Evolutionary conservation across 2,888 invertebrate genomes (phyloP).

Genomic region (Epirrita christyi): DNA sequence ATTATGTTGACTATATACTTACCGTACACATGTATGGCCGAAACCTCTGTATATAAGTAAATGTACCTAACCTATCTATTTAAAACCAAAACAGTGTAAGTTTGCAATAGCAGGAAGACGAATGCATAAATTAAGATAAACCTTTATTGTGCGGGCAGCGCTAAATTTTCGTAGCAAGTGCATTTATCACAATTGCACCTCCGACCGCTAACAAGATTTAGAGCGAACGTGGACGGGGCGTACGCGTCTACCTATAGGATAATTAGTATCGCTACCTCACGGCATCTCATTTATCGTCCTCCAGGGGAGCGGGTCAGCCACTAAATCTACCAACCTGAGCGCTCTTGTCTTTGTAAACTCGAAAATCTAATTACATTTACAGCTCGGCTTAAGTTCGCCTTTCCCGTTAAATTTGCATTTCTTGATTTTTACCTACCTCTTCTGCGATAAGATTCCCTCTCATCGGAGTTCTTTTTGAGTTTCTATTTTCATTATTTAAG

Average conservation of each 20-base stretch:
- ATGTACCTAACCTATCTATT: conserved; percentile 1
- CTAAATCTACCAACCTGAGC: conserved; percentile 83
- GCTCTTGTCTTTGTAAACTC: conserved; percentile 82
- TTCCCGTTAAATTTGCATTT: conserved; percentile 77
- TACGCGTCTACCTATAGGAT: conserved; percentile 76
- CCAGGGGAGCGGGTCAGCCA: conserved; percentile 80
- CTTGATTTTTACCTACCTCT: conserved; percentile 65
- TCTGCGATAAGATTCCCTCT: conserved; percentile 64
- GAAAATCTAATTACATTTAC: conserved; percentile 84
- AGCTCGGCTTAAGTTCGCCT: conserved; percentile 76
- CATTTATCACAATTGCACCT: conserved; percentile 71
- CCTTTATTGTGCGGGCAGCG: conserved; percentile 42
- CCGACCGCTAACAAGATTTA: conserved; percentile 75
- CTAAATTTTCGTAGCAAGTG: conserved; percentile 60
- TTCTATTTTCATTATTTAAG: conserved; percentile 48
- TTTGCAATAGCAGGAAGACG: conserved; percentile 33
- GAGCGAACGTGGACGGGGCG: conserved; percentile 63
- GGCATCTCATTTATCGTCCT: conserved; percentile 81
- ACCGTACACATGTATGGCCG: too few species aligned
- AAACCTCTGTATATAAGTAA: too few species aligned
- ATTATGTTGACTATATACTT: neutral
- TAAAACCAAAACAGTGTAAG: conserved; percentile 10
- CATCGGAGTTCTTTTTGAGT: conserved; percentile 52
- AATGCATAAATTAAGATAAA: conserved; percentile 45
- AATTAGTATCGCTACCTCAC: conserved; percentile 83